phyloP scores from a whole-genome alignment of 37 sponge, comb jelly and placozoan species.

The Beroe forskalii region DNA sequence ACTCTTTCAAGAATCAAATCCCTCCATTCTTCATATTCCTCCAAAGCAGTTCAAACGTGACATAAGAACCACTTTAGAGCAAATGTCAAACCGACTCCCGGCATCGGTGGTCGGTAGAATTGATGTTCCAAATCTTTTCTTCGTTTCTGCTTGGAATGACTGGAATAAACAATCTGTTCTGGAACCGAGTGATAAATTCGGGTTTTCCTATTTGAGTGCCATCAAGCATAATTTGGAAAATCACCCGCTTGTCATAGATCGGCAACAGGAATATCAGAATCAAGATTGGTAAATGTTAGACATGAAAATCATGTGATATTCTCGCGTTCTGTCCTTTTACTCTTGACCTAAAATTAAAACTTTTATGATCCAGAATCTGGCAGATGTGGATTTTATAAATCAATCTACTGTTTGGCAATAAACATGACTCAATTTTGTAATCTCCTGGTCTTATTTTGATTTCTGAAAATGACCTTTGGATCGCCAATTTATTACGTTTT shows the following conservation, averaged over 20 bases:
- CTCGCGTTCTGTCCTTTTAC: no score
- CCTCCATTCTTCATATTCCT: background rate
- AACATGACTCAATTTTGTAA: no score
- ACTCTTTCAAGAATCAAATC: background rate
- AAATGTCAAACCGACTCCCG: background rate
- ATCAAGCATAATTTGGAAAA: background rate
- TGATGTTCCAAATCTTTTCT: background rate
- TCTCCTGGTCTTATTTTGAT: no score
- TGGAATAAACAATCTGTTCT: background rate
- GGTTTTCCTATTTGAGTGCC: background rate
- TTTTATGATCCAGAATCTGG: no score
- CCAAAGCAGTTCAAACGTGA: background rate
- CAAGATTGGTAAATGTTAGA: no score
- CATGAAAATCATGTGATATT: no score
- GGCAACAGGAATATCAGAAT: no score
- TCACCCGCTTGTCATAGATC: background rate
- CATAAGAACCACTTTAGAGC: background rate
- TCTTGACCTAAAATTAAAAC: no score
- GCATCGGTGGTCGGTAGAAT: background rate
- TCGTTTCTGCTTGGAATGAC: background rate
- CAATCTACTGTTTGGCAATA: no score
- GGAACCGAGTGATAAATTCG: background rate
- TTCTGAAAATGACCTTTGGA: no score
- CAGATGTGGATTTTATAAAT: no score
- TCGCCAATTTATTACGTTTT: no score